These are phyloP conservation scores for Dione juno DNA, from an alignment of 2,888 invertebrate species.

Conservation along the genomic window DNA sequence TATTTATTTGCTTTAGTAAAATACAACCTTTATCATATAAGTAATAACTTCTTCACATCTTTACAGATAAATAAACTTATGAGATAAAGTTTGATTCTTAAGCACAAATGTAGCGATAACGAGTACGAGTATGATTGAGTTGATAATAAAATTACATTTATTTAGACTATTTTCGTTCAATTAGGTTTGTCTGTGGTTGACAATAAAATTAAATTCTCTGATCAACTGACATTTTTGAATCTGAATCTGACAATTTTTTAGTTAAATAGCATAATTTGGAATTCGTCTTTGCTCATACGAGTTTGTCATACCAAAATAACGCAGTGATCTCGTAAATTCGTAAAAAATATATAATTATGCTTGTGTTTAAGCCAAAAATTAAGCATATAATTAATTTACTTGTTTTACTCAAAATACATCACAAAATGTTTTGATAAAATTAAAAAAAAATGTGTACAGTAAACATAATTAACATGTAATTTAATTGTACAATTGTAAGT, in stretches of 20 bases:
- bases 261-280: too few relatives aligned
- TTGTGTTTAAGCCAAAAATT: too few relatives aligned
- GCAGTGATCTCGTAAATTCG: neutral
- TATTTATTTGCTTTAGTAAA: neutral
- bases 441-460: neutral
- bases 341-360: neutral
- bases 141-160: slow-evolving; percentile 12
- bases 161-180: neutral
- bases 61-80: neutral
- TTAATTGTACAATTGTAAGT: slow-evolving; percentile 4
- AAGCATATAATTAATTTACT: neutral
- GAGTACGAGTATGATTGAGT: neutral
- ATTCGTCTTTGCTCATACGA: neutral
- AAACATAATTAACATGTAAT: neutral
- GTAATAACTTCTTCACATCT: slow-evolving; percentile 1
- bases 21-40: neutral
- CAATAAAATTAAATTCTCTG: slow-evolving; percentile 46
- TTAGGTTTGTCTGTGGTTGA: slow-evolving; percentile 34
- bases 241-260: too few relatives aligned
- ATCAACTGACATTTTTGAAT: too few relatives aligned
- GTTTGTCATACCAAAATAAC: neutral
- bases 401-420: too few relatives aligned
- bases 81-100: too few relatives aligned
- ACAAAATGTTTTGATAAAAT: too few relatives aligned
- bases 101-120: too few relatives aligned